phyloP scores from a whole-genome alignment of 2,888 invertebrate genomes.

The Anoplius nigerrimus region DNA sequence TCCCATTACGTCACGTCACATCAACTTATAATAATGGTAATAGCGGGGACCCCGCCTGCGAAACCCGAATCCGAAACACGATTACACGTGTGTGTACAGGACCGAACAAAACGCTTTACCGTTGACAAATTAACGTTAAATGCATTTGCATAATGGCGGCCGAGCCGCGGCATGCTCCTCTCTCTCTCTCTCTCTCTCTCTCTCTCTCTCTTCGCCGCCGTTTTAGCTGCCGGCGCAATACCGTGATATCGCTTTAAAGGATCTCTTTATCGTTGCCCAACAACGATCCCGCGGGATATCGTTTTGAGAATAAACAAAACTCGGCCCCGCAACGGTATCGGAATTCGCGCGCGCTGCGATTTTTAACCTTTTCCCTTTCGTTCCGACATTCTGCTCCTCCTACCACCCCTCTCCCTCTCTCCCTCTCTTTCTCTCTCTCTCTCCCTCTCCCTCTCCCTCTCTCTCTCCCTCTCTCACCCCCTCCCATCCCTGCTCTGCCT shows the following conservation, averaged over 20 bases:
- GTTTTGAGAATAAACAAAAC: too few relatives aligned
- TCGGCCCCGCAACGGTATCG: too few relatives aligned
- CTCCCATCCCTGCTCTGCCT: too few relatives aligned
- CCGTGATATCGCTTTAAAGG: constrained; percentile 4
- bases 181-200: constrained; percentile 1
- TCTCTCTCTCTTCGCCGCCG: neutral
- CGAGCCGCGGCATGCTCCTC: neutral
- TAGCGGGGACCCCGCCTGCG: constrained; percentile 50
- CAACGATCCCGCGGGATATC: too few relatives aligned
- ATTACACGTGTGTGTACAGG: constrained; percentile 48
- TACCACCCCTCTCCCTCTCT: too few relatives aligned
- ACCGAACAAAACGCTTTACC: constrained; percentile 42
- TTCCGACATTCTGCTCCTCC: too few relatives aligned
- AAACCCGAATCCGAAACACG: constrained; percentile 68
- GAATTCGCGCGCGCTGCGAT: too few relatives aligned
- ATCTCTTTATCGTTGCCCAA: too few relatives aligned
- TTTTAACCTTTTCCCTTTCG: too few relatives aligned
- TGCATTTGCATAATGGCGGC: constrained; percentile 28
- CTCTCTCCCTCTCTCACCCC: too few relatives aligned
- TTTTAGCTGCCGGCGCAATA: constrained; percentile 20
- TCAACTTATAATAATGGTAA: constrained; percentile 75
- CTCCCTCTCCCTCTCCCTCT: too few relatives aligned
- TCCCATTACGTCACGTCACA: constrained; percentile 76
- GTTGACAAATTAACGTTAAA: constrained; percentile 39
- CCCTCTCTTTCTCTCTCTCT: too few relatives aligned